A percentile compares a stretch with the other conserved stretches of the same genome.
Conservation (phyloP, 2,113 vertebrate genomes). For the Chloropsis cyanopogon region DNA sequence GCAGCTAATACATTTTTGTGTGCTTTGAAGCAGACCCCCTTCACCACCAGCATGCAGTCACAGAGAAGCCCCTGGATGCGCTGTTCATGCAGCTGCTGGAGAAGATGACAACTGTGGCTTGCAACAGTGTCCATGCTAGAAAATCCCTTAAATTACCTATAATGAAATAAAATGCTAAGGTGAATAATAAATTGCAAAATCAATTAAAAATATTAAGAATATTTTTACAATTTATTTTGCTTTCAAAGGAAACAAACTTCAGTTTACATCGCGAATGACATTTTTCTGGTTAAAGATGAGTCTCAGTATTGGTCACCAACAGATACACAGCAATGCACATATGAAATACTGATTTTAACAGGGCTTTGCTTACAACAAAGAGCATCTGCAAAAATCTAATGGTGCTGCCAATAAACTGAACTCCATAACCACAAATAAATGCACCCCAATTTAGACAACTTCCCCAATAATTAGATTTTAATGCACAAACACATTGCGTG, state of each 20-base stretch:
- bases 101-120: constrained; percentile 91
- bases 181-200: not conserved
- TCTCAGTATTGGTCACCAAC: not conserved
- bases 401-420: not conserved
- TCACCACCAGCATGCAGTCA: constrained; percentile 96
- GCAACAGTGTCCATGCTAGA: constrained; percentile 87
- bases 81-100: constrained; percentile 96
- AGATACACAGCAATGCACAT: not conserved
- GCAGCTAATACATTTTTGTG: constrained; percentile 97
- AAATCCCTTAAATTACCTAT: constrained; percentile 39
- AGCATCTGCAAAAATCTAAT: not conserved
- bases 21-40: constrained; percentile 95
- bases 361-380: not conserved
- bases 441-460: not conserved
- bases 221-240: not conserved
- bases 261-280: not conserved
- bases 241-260: not conserved
- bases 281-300: not conserved
- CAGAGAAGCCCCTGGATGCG: constrained; percentile 96
- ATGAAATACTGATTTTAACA: not conserved
- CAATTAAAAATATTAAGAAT: not conserved
- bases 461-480: not conserved
- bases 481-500: not conserved
- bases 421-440: not conserved
- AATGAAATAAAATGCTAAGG: not conserved